These are phyloP conservation scores for Anableps anableps DNA, from an alignment of 2,797 vertebrate genomes.

Conservation along the genomic window DNA sequence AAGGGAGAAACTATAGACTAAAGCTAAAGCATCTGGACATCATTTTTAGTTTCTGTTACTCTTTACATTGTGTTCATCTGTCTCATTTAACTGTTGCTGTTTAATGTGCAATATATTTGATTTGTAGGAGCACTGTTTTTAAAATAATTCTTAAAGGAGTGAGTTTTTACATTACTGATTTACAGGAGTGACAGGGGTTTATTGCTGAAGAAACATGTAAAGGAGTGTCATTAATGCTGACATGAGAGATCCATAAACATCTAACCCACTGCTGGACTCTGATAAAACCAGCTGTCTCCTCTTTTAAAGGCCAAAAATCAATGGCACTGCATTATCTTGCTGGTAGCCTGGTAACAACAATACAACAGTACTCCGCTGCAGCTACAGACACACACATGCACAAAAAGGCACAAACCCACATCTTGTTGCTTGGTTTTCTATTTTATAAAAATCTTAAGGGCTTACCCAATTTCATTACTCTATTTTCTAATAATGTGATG, in stretches of 20 bases:
- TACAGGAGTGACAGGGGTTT: conserved; percentile 28
- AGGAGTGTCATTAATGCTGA: conserved; percentile 49
- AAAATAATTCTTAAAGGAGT: conserved; percentile 28
- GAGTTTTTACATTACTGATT: conserved; percentile 32
- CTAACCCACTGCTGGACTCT: conserved; percentile 58
- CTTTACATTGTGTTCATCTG: conserved; percentile 21
- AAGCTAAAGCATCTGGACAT: conserved; percentile 23
- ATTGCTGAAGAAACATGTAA: conserved; percentile 10
- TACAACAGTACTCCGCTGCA: conserved; percentile 29
- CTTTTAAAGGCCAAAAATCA: conserved; percentile 66
- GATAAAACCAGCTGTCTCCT: conserved; percentile 60
- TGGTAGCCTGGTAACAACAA: conserved; percentile 35
- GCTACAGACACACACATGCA: conserved; percentile 15
- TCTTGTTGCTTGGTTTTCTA: conserved; percentile 23
- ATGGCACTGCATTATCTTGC: conserved; percentile 51
- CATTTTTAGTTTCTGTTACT: conserved; percentile 24
- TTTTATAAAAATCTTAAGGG: conserved; percentile 36
- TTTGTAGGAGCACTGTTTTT: conserved; percentile 46
- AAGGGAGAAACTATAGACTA: conserved; percentile 31
- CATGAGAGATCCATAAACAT: conserved; percentile 57
- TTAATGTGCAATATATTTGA: conserved; percentile 76
- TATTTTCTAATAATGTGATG: conserved; percentile 63
- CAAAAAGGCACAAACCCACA: conserved; percentile 8
- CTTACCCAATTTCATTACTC: conserved; percentile 30
- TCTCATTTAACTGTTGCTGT: conserved; percentile 43